Base-by-base conservation (phyloP, 2,888 invertebrate genomes). In the Sarcophaga rosellei region DNA sequence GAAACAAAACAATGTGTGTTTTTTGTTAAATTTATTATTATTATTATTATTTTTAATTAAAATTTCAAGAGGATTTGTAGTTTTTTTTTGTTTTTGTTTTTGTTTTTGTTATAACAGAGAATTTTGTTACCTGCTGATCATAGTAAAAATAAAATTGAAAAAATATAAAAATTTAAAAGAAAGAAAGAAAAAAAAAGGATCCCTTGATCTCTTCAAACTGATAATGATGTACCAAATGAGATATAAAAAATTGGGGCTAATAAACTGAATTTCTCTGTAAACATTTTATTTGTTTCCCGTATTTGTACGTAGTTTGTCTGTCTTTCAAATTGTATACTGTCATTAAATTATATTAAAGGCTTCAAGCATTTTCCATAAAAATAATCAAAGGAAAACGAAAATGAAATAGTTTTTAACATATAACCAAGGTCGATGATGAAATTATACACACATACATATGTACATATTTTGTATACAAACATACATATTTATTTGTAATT, bases 71-170 rank as follows among this genome's bases (percentile, higher is more conserved):
- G 62, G 62, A 73, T 17, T 73, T 73, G 35, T 35, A 53, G 63
- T 75, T 65, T 57, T 65, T 53, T 4, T 59, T 59, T 65, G 65
- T 65, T 53, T 4, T 59, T 59, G n/a, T 20, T 15, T 3, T 61
- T 65, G n/a, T 20, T 11, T 61, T 17, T 17, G 21, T 65, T 75
- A 35, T 53, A 53, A 53, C n/a, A 75, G 47, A 65, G n/a, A 75
- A 35, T 63, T 47, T 75, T 75, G 65, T 75, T 75, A 44, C 57
- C 57, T 76, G 66, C 62, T 72, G 72, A 72, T 72, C 20, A 35
- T 70, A 57, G 10, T 59, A 59, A 72, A 35, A 25, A 35, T 1
- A 53, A 23, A 53, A 53, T 15, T 53, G 17, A 53, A 53, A 53
- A 53, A 53, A 53, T 53, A 53, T 53, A 12, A 4, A 53, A 53